A percentile compares a stretch with the other conserved stretches of the same genome.
phyloP scores from a whole-genome alignment of 2,888 invertebrate species.

The Agonopterix alstromeriana region DNA sequence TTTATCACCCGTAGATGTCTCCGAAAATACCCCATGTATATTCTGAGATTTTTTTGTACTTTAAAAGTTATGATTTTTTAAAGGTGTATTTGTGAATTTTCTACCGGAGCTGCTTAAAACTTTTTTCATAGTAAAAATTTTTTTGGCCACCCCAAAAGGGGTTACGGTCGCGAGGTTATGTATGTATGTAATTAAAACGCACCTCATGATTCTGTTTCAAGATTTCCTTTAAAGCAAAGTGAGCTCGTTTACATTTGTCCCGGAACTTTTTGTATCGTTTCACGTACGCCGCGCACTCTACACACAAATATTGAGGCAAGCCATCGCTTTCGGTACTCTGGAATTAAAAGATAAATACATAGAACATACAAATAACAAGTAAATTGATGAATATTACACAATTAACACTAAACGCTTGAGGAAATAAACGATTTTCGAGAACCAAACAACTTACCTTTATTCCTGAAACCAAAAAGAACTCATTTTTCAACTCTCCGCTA shows the following conservation, averaged over 20 bases:
- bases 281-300: slow-evolving; percentile 44
- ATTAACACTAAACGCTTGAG: background rate
- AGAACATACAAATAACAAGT: background rate
- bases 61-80: too few species aligned
- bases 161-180: too few species aligned
- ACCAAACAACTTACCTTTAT: slow-evolving; percentile 36
- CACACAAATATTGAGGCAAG: slow-evolving; percentile 54
- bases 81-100: too few species aligned
- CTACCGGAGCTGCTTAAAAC: too few species aligned
- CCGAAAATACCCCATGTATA: too few species aligned
- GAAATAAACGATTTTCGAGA: background rate
- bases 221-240: slow-evolving; percentile 48
- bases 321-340: slow-evolving; percentile 43
- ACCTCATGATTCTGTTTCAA: slow-evolving; percentile 49
- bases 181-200: slow-evolving; percentile 2
- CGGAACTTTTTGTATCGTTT: slow-evolving; percentile 45
- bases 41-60: too few species aligned
- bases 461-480: slow-evolving; percentile 52
- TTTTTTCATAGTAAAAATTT: too few species aligned
- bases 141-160: too few species aligned
- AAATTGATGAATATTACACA: background rate
- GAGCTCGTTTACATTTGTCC: slow-evolving; percentile 54
- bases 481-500: slow-evolving; percentile 36
- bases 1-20: too few species aligned
- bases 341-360: slow-evolving; percentile 11